Percentiles rank a stretch among this genome's conserved stretches.
These are phyloP conservation scores for Sitobion miscanthi DNA, from an alignment of 1,140 invertebrate species.

Conservation along the genomic window DNA sequence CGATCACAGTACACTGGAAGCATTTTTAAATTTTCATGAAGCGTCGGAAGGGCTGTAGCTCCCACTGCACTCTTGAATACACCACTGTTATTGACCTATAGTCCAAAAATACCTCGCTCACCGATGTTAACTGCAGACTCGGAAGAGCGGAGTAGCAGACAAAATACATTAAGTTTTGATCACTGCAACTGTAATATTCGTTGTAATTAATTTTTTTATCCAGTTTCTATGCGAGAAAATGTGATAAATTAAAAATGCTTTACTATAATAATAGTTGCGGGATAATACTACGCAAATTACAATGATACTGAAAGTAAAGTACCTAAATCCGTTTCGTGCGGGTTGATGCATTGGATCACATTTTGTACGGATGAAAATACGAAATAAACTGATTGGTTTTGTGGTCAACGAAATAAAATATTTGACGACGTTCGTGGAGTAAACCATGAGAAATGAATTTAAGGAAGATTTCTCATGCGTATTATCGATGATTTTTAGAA, in stretches of 20 bases:
- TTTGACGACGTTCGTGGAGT: background rate
- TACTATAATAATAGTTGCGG: background rate
- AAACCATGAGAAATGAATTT: background rate
- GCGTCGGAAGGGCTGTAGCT: background rate
- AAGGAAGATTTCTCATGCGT: background rate
- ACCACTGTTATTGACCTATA: background rate
- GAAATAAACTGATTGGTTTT: background rate
- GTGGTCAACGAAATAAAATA: background rate
- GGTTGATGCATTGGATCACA: background rate
- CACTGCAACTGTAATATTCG: background rate
- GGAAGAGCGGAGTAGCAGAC: background rate
- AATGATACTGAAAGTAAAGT: no score
- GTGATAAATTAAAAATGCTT: background rate
- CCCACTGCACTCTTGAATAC: background rate
- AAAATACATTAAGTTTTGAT: background rate
- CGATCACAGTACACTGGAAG: background rate
- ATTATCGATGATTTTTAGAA: background rate
- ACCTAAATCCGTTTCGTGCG: no score
- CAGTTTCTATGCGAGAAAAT: background rate
- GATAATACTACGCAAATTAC: background rate
- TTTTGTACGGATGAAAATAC: background rate
- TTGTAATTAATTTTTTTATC: background rate
- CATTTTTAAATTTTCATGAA: background rate
- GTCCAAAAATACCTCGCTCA: background rate
- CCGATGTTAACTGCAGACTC: background rate